phyloP scores from a whole-genome alignment of 2,113 vertebrate genomes.

The Tricholaema leucomelas region DNA sequence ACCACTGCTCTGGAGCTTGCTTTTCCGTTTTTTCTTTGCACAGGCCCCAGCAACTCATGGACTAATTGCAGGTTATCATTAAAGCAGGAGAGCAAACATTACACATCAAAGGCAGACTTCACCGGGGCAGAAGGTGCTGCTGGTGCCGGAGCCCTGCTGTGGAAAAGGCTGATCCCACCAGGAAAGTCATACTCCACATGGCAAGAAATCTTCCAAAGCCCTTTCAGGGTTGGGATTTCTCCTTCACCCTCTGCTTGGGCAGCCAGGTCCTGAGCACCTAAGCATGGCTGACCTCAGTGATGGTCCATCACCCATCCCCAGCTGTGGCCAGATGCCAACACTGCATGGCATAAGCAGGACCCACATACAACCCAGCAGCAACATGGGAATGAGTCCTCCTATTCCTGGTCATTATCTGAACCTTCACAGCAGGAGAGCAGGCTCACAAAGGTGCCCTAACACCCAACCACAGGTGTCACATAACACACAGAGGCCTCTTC shows the following conservation, averaged over 20 bases:
- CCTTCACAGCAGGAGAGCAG: accelerated
- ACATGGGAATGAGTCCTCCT: background rate
- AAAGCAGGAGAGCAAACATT: background rate
- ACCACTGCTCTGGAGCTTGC: background rate
- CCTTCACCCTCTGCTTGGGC: background rate
- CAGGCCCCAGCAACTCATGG: background rate
- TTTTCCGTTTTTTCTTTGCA: background rate
- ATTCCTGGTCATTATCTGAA: accelerated
- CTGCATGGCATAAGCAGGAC: background rate
- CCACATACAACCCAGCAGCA: accelerated
- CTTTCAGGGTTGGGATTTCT: no score
- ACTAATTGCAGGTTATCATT: background rate
- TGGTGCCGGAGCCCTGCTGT: background rate
- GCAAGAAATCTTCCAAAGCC: background rate
- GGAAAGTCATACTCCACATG: background rate
- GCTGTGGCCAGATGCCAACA: background rate
- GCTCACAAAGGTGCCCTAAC: no score
- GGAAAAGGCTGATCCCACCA: background rate
- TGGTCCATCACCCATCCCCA: background rate
- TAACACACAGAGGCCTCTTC: background rate
- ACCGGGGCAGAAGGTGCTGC: background rate
- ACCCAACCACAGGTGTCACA: background rate
- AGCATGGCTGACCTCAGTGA: accelerated
- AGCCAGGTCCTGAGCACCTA: no score
- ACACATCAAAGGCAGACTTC: background rate